Base-by-base conservation (phyloP, 2,888 invertebrate species). In the Leucophenga montana region DNA sequence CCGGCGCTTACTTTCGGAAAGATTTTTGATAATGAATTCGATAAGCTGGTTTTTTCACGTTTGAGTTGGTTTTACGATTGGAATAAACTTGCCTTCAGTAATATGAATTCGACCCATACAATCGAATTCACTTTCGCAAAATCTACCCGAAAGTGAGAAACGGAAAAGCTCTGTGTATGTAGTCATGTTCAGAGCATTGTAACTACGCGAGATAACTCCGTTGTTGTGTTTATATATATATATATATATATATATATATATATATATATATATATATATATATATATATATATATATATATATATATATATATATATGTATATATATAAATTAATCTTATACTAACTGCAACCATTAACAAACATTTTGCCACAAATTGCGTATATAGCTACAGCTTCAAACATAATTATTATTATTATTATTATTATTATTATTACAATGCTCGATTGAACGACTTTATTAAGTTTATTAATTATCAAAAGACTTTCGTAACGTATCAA, bases 401-500 rank as follows among this genome's bases (percentile, higher is more conserved):
- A 14, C 16, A 14, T 61, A 9, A 44, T 61, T 66, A 53, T 65
- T 61, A 62, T 71, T 67, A 46, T 64, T 57, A n/a, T 71, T 71
- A n/a, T 54, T 61, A 8, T 54, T 44, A 6, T 39, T 61, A 48
- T 46, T 39, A 39, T 39, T 11, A 39, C 1, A 11, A 5, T 8
- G 8, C 5, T 33, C 5, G 5, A 1, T 14, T n/a, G n/a, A n/a
- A n/a, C 64, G 11, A 20, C 18, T 18, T 33, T 33, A n/a, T 70
- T 73, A 33, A 22, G n/a, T 33, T 46, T 71, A 70, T 73, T 82
- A 83, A 80, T 91, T 92, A 86, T 92, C 92, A 83, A 92, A 93
- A 71, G 93, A 92, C 89, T 93, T 93, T 79, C 92, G 90, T 80
- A 93, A 89, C 67, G 91, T 91, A 82, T 93, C 93, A 92, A 94